These are phyloP conservation scores for Laspeyria flexula DNA, from an alignment of 2,888 invertebrate genomes.

Conservation along the genomic window DNA sequence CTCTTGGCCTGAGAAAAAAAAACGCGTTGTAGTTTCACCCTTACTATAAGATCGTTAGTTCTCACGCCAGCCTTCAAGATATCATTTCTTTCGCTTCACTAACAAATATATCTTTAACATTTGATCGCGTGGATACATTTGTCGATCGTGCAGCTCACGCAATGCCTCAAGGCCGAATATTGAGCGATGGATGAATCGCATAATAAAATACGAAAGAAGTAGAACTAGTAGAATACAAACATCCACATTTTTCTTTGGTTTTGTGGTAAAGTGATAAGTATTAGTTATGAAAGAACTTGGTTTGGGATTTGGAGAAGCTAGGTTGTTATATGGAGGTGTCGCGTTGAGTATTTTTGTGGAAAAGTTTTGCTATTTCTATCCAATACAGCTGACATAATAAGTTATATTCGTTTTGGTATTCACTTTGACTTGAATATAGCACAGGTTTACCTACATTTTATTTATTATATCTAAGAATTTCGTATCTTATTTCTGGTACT, in stretches of 20 bases:
- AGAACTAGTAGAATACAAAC: constrained; percentile 15
- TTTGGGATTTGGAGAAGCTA: too few species aligned
- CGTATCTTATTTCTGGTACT: too few species aligned
- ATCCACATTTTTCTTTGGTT: constrained; percentile 15
- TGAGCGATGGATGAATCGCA: constrained; percentile 28
- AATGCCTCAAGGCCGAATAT: constrained; percentile 33
- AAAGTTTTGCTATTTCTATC: too few species aligned
- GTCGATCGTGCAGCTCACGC: constrained; percentile 31
- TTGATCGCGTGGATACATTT: constrained; percentile 31
- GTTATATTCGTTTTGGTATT: too few species aligned
- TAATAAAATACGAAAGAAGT: constrained; percentile 24
- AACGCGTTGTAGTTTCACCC: not conserved
- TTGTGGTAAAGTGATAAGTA: constrained; percentile 2
- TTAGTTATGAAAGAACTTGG: not conserved
- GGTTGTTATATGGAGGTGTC: not conserved
- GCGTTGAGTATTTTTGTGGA: not conserved
- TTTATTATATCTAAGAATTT: too few species aligned
- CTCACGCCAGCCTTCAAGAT: constrained; percentile 4
- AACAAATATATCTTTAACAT: constrained; percentile 16
- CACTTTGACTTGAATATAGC: too few species aligned
- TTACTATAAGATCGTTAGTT: constrained; percentile 2
- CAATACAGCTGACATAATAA: too few species aligned
- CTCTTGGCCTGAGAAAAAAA: too few species aligned
- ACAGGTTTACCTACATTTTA: too few species aligned
- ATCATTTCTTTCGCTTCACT: constrained; percentile 7